Percentiles rank a stretch among this genome's conserved stretches.
phyloP scores from a whole-genome alignment of 1,140 invertebrate species.

The Pseudobourletiella spinata region DNA sequence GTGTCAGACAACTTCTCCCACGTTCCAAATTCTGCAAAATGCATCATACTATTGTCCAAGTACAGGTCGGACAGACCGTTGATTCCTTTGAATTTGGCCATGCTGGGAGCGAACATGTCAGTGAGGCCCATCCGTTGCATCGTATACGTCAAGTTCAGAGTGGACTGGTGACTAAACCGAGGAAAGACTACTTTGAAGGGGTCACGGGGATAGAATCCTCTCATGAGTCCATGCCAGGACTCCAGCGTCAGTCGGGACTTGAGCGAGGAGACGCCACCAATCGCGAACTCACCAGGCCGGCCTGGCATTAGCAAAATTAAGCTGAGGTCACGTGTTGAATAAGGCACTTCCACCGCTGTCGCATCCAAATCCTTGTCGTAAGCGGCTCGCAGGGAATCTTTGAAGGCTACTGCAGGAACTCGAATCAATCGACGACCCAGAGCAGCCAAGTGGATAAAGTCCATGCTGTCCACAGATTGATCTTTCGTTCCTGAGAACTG shows the following conservation, averaged over 20 bases:
- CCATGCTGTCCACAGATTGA: conserved; percentile 22
- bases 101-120: conserved; percentile 59
- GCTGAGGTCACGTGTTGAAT: conserved; percentile 51
- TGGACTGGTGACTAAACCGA: conserved; percentile 67
- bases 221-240: conserved; percentile 29
- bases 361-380: conserved; percentile 72
- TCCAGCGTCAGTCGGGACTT: conserved; percentile 31
- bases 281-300: conserved; percentile 41
- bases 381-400: conserved; percentile 58
- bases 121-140: conserved; percentile 68
- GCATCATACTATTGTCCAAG: conserved; percentile 30
- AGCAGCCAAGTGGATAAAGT: conserved; percentile 33
- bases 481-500: conserved; percentile 29
- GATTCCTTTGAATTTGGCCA: conserved; percentile 66
- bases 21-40: conserved; percentile 34
- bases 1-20: conserved; percentile 35
- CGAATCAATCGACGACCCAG: conserved; percentile 56
- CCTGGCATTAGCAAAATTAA: conserved; percentile 70
- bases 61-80: conserved; percentile 50
- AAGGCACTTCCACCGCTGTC: conserved; percentile 53
- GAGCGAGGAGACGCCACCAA: conserved; percentile 30
- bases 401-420: conserved; percentile 68
- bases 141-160: conserved; percentile 64
- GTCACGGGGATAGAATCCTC: conserved; percentile 31
- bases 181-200: conserved; percentile 46